Percentiles rank a stretch among this genome's conserved stretches.
Conservation (phyloP, 1,140 invertebrate genomes). For the Platorchestia sp. region DNA sequence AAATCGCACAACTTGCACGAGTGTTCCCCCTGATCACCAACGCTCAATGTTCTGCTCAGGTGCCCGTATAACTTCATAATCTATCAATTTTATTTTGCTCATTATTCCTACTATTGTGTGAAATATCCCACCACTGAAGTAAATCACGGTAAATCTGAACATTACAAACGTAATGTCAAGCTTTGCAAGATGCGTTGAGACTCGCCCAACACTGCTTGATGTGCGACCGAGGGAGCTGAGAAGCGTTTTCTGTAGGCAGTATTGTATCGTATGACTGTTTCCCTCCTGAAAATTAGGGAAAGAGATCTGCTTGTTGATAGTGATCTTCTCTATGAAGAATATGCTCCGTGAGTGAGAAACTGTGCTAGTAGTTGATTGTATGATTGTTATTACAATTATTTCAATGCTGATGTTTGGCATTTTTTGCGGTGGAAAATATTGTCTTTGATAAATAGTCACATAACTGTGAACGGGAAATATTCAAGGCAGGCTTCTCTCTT, state of each 20-base stretch:
- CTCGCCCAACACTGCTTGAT: neutral
- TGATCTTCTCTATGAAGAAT: neutral
- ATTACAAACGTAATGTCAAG: neutral
- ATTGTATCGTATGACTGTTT: neutral
- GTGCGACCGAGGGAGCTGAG: neutral
- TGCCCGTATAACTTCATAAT: no score
- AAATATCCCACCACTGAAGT: no score
- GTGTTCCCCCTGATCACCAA: no score
- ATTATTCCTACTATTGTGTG: no score
- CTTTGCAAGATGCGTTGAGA: neutral
- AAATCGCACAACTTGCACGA: no score
- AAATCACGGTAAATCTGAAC: neutral
- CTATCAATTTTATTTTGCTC: no score
- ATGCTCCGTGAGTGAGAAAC: no score
- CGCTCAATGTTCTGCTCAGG: no score
- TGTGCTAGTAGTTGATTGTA: no score
- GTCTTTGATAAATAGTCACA: neutral
- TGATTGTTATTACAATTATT: no score
- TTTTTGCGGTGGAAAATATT: neutral
- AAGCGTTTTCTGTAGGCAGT: neutral
- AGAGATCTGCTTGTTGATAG: neutral
- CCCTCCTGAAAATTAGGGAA: neutral
- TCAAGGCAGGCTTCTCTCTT: neutral
- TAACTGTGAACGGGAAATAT: neutral
- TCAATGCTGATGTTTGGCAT: no score